Evolutionary conservation across 2,113 vertebrate genomes (phyloP).

Genomic region (Sylvicapra grimmia): DNA sequence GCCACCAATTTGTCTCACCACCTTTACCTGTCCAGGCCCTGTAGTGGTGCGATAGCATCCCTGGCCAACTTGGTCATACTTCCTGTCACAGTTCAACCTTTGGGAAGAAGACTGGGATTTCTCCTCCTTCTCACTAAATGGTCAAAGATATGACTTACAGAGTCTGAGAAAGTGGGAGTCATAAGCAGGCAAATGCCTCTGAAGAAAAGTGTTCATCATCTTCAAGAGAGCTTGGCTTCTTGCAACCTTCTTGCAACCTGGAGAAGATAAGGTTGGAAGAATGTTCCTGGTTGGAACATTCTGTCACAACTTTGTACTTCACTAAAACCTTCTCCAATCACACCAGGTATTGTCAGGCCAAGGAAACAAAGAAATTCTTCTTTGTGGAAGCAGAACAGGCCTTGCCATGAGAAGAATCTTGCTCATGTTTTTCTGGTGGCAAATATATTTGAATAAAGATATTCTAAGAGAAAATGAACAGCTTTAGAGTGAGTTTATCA

Average conservation of each 20-base stretch:
- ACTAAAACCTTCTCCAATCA: not conserved
- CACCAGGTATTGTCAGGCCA: not conserved
- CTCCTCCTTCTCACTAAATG: not conserved
- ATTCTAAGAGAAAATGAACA: constrained; percentile 42
- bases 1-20: accelerated
- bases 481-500: constrained; percentile 58
- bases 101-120: not conserved
- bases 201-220: accelerated
- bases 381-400: not conserved
- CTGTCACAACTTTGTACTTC: not conserved
- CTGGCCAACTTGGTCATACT: not conserved
- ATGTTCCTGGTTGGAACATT: not conserved
- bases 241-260: too few species aligned
- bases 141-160: not conserved
- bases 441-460: constrained; percentile 34
- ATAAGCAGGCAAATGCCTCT: not conserved
- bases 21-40: not conserved
- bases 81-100: not conserved
- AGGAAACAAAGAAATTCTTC: not conserved
- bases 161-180: not conserved
- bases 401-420: not conserved
- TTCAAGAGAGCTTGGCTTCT: not conserved
- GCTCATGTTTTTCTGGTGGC: not conserved
- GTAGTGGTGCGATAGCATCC: accelerated
- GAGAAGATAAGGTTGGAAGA: too few species aligned